phyloP scores from a whole-genome alignment of 2,113 vertebrate species.

The Silurus meridionalis region DNA sequence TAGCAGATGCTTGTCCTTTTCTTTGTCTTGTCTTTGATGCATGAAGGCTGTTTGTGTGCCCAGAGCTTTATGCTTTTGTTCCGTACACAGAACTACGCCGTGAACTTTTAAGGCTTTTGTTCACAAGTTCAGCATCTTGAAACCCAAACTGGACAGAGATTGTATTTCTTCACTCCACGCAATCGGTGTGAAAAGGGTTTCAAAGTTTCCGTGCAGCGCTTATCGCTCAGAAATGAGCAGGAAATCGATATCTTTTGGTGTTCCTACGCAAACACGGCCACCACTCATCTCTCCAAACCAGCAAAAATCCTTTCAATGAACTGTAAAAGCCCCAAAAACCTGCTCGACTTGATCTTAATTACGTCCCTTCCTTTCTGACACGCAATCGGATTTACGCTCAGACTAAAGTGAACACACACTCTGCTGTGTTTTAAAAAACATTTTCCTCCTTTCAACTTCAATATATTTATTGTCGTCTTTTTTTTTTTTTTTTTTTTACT shows the following conservation, averaged over 20 bases:
- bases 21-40: conserved; percentile 4
- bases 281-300: conserved; percentile 7
- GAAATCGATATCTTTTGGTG: conserved; percentile 12
- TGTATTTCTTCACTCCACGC: neutral
- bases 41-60: neutral
- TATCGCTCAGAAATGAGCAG: neutral
- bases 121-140: neutral
- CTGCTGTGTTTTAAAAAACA: neutral
- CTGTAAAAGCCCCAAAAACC: conserved; percentile 33
- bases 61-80: neutral
- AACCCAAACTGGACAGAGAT: neutral
- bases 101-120: neutral
- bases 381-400: conserved; percentile 1
- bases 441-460: neutral
- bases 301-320: conserved; percentile 25
- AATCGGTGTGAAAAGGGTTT: neutral
- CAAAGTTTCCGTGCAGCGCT: neutral
- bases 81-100: neutral
- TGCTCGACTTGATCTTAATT: conserved; percentile 23
- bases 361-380: neutral
- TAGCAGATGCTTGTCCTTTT: neutral
- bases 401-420: neutral
- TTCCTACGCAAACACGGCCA: neutral
- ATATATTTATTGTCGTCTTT: neutral
- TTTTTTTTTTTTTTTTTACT: neutral